These are phyloP conservation scores for Eupithecia subumbrata DNA, from an alignment of 2,888 invertebrate species.

Conservation along the genomic window DNA sequence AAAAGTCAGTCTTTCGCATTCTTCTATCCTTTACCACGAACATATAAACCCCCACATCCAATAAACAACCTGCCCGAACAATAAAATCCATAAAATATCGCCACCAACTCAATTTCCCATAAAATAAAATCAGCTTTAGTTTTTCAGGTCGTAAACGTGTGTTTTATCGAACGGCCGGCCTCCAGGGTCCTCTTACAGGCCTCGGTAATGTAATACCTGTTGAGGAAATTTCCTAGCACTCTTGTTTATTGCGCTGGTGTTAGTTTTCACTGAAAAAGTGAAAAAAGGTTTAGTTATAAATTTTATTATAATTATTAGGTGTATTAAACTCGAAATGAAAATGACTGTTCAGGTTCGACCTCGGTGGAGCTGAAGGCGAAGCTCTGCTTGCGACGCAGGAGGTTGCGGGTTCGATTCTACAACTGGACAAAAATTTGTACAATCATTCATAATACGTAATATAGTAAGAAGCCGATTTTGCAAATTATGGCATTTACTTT, in stretches of 20 bases:
- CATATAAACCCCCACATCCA: neutral
- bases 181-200: slow-evolving; percentile 57
- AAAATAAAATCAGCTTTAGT: slow-evolving; percentile 44
- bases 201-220: slow-evolving; percentile 46
- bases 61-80: slow-evolving; percentile 34
- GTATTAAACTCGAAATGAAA: neutral
- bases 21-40: neutral
- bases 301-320: no score
- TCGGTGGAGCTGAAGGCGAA: neutral
- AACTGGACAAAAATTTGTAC: neutral
- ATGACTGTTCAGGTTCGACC: neutral
- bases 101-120: slow-evolving; percentile 38
- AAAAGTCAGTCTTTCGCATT: neutral
- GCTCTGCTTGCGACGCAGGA: neutral
- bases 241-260: slow-evolving; percentile 2
- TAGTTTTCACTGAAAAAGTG: slow-evolving; percentile 4
- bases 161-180: slow-evolving; percentile 64
- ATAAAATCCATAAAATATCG: slow-evolving; percentile 38
- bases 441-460: neutral
- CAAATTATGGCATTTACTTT: neutral
- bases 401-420: neutral
- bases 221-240: slow-evolving; percentile 26
- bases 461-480: neutral
- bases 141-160: slow-evolving; percentile 60
- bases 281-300: no score